Percentiles rank a stretch among this genome's conserved stretches.
Evolutionary conservation across 1,140 invertebrate species (phyloP).

Genomic region (Apis florea): DNA sequence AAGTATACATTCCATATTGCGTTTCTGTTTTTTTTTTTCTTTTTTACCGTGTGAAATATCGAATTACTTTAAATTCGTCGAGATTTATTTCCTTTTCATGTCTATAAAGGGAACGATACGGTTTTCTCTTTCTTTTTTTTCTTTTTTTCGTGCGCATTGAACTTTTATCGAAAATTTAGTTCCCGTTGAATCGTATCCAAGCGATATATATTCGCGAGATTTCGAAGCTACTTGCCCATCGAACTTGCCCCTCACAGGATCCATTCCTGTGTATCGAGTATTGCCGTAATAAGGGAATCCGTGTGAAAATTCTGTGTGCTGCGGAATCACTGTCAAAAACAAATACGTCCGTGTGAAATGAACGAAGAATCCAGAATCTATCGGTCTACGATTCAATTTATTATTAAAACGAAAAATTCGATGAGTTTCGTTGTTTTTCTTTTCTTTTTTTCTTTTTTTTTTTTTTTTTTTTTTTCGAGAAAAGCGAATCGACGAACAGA

Average conservation of each 20-base stretch:
- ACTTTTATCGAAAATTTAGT: constrained; percentile 33
- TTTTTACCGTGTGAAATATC: constrained; percentile 5
- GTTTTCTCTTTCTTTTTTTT: no score
- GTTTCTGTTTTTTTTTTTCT: neutral
- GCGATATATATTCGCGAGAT: constrained; percentile 49
- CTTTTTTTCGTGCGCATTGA: neutral
- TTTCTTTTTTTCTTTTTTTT: no score
- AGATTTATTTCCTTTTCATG: constrained; percentile 38
- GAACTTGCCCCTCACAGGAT: constrained; percentile 24
- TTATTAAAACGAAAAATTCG: neutral
- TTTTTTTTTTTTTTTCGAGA: no score
- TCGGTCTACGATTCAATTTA: neutral
- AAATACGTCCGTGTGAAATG: constrained; percentile 55
- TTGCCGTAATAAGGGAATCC: constrained; percentile 55
- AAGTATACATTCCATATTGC: constrained; percentile 14
- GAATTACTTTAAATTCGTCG: constrained; percentile 20
- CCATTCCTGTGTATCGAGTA: constrained; percentile 52
- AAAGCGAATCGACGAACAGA: neutral
- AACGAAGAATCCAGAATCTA: constrained; percentile 12
- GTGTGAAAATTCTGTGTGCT: constrained; percentile 48
- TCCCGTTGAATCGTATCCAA: constrained; percentile 40
- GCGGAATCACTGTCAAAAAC: constrained; percentile 55
- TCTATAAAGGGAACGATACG: neutral
- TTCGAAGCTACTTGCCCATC: constrained; percentile 43
- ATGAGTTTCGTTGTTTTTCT: neutral